A percentile compares a stretch with the other conserved stretches of the same genome.
Conservation (phyloP, 30 jellyfish, hydroid and myxozoan species). For the Aurelia sp. region DNA sequence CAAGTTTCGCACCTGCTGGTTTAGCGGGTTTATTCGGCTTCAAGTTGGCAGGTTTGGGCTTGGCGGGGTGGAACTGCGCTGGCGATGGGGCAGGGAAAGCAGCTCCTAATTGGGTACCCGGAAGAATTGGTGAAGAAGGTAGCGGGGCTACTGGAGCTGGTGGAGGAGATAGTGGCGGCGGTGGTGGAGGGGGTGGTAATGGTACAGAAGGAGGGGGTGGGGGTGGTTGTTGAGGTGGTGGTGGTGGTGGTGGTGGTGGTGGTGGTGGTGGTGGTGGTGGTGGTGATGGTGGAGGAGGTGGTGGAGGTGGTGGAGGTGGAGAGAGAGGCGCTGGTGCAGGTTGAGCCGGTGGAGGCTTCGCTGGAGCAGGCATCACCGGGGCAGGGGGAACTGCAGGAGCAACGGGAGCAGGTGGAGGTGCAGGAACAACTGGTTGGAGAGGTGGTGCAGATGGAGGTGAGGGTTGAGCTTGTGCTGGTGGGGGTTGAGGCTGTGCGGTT, state of each 20-base stretch:
- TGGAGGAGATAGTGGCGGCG: slow-evolving; percentile 58
- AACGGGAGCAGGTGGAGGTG: slow-evolving; percentile 91
- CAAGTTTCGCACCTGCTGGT: slow-evolving; percentile 44
- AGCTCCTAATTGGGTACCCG: slow-evolving; percentile 66
- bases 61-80: slow-evolving; percentile 76
- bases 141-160: slow-evolving; percentile 51
- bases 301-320: slow-evolving; percentile 98
- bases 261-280: slow-evolving; percentile 72
- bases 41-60: slow-evolving; percentile 21
- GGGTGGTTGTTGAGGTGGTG: slow-evolving; percentile 68
- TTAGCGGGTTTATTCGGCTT: slow-evolving; percentile 12
- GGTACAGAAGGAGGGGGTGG: slow-evolving; percentile 58
- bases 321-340: slow-evolving; percentile 77
- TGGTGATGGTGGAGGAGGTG: slow-evolving; percentile 95
- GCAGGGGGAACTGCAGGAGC: slow-evolving; percentile 99
- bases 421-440: slow-evolving; percentile 81
- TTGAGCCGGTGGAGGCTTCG: slow-evolving; percentile 51
- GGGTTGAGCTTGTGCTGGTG: slow-evolving; percentile 42
- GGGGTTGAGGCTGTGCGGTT: slow-evolving; percentile 14
- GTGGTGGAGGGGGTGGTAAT: slow-evolving; percentile 61
- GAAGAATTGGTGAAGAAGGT: slow-evolving; percentile 72
- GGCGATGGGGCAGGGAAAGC: slow-evolving; percentile 82
- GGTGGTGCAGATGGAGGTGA: slow-evolving; percentile 15
- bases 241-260: slow-evolving; percentile 65
- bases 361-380: slow-evolving; percentile 32